Evolutionary conservation across 2,888 invertebrate genomes (phyloP).

Genomic region (Spialia ferax): DNA sequence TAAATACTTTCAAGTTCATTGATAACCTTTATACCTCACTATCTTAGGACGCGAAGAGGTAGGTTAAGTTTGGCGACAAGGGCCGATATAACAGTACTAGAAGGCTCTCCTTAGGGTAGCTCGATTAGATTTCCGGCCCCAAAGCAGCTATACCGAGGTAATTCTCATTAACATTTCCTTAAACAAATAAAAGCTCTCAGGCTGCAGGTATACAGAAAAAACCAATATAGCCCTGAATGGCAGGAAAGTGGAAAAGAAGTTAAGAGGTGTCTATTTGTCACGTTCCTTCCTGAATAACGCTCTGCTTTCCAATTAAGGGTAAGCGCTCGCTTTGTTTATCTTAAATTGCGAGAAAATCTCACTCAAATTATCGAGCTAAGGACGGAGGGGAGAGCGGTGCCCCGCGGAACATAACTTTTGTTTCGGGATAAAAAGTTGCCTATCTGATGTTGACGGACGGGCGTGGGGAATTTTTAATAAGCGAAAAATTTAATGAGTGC

Average conservation of each 20-base stretch:
- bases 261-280: slow-evolving; percentile 87
- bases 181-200: slow-evolving; percentile 77
- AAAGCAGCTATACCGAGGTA: slow-evolving; percentile 39
- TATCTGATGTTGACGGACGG: slow-evolving; percentile 74
- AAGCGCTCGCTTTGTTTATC: slow-evolving; percentile 87
- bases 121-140: slow-evolving; percentile 18
- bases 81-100: neutral
- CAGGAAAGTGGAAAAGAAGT: slow-evolving; percentile 84
- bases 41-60: neutral
- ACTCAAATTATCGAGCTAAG: slow-evolving; percentile 86
- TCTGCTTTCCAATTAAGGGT: slow-evolving; percentile 87
- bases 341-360: slow-evolving; percentile 87
- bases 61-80: neutral
- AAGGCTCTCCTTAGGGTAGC: neutral
- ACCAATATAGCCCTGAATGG: slow-evolving; percentile 80
- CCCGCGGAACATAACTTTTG: slow-evolving; percentile 80
- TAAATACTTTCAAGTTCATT: no score
- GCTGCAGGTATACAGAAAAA: slow-evolving; percentile 64
- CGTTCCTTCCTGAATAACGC: slow-evolving; percentile 84
- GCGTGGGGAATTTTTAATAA: slow-evolving; percentile 86
- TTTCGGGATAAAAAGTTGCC: slow-evolving; percentile 82
- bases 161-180: slow-evolving; percentile 76
- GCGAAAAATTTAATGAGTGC: slow-evolving; percentile 85
- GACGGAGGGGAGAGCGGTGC: slow-evolving; percentile 79
- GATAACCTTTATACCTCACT: no score